These are phyloP conservation scores for Chionis minor DNA, from an alignment of 2,113 vertebrate genomes.

Conservation along the genomic window DNA sequence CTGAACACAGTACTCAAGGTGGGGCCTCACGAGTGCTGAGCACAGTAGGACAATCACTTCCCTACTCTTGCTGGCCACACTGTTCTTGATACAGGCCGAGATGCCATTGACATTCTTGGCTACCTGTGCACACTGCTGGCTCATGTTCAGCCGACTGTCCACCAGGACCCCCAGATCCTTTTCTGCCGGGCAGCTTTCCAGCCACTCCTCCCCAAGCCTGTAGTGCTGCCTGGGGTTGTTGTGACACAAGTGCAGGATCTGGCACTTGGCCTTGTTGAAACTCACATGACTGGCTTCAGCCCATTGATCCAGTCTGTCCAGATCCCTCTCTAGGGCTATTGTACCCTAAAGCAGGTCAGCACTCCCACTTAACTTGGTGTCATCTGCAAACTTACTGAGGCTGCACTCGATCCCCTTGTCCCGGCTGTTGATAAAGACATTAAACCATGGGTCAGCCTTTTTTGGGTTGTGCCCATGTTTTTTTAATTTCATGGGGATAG, in stretches of 20 bases:
- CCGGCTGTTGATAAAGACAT: neutral
- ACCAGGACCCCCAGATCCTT: neutral
- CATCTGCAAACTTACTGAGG: neutral
- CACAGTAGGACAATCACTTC: neutral
- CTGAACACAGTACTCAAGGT: neutral
- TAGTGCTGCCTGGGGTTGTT: neutral
- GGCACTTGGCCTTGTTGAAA: neutral
- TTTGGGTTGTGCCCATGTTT: neutral
- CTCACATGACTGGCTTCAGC: neutral
- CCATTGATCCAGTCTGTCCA: neutral
- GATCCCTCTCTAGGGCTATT: neutral
- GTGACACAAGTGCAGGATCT: neutral
- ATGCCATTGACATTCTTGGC: neutral
- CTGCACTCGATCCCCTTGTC: neutral
- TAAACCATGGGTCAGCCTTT: neutral
- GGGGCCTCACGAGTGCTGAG: neutral
- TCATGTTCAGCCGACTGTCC: neutral
- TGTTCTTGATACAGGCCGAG: neutral
- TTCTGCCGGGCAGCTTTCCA: neutral
- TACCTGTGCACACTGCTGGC: neutral
- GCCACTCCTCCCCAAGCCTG: neutral
- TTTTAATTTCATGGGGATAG: neutral
- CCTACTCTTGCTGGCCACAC: too few relatives aligned
- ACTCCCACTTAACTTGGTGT: neutral
- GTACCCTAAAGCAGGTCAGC: neutral